phyloP scores from a whole-genome alignment of 2,113 vertebrate species.

The Microtus montanus region DNA sequence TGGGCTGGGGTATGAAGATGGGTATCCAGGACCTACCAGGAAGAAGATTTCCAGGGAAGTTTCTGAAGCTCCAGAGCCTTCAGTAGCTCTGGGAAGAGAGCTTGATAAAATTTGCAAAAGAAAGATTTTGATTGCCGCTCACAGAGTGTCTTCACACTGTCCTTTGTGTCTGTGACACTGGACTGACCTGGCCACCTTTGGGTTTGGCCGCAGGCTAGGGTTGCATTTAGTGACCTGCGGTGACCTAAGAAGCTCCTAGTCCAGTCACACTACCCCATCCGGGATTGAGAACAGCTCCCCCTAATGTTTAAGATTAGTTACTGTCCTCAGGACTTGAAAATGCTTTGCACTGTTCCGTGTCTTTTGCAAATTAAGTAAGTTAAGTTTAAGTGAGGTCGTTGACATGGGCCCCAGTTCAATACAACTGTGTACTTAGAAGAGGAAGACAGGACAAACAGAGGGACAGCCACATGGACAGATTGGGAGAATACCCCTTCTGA shows the following conservation, averaged over 20 bases:
- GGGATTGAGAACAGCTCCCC: neutral
- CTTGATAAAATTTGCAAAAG: neutral
- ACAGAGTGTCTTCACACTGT: neutral
- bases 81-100: neutral
- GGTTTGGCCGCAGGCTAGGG: neutral
- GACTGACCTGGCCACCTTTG: neutral
- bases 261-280: neutral
- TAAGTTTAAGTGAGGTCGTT: neutral
- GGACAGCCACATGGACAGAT: neutral
- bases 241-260: neutral
- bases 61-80: neutral
- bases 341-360: neutral
- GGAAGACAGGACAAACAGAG: neutral
- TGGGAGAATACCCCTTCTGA: neutral
- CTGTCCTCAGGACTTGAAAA: neutral
- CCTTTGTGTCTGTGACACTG: neutral
- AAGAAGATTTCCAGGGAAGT: neutral
- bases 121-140: neutral
- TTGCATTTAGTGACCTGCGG: neutral
- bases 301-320: neutral
- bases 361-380: neutral
- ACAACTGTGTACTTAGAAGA: neutral
- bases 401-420: neutral
- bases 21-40: neutral
- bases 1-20: neutral